Percentiles rank a stretch among this genome's conserved stretches.
phyloP scores from a whole-genome alignment of 2,113 vertebrate genomes.

The Boulengeromyrus knoepffleri region DNA sequence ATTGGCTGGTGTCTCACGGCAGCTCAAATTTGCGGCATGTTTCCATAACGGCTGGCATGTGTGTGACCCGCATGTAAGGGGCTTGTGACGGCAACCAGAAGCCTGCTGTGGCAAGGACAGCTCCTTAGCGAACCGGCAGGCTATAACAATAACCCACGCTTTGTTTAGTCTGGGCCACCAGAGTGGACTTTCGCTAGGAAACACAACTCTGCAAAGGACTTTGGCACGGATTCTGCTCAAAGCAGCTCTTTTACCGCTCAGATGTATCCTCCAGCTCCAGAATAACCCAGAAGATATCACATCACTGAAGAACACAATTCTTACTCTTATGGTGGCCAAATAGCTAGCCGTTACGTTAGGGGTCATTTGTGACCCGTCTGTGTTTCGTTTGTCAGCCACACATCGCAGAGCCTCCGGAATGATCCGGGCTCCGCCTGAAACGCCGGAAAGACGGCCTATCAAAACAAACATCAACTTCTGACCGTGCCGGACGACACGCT shows the following conservation, averaged over 20 bases:
- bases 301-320: background rate
- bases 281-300: conserved; percentile 31
- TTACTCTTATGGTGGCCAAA: background rate
- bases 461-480: conserved; percentile 82
- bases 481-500: conserved; percentile 56
- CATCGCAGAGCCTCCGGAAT: conserved; percentile 50
- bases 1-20: background rate
- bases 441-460: conserved; percentile 64
- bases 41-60: background rate
- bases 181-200: conserved; percentile 50
- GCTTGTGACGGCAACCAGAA: background rate
- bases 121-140: conserved; percentile 2
- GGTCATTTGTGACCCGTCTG: background rate
- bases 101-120: background rate
- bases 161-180: conserved; percentile 63
- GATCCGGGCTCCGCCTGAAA: conserved; percentile 48
- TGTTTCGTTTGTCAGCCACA: conserved; percentile 46
- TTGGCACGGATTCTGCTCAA: conserved; percentile 45
- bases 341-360: background rate
- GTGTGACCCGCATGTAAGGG: background rate
- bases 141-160: conserved; percentile 54
- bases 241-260: conserved; percentile 49
- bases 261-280: conserved; percentile 47
- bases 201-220: conserved; percentile 48
- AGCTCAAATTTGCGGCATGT: background rate